phyloP scores from a whole-genome alignment of 2,113 vertebrate species.

The Myotis yumanensis region DNA sequence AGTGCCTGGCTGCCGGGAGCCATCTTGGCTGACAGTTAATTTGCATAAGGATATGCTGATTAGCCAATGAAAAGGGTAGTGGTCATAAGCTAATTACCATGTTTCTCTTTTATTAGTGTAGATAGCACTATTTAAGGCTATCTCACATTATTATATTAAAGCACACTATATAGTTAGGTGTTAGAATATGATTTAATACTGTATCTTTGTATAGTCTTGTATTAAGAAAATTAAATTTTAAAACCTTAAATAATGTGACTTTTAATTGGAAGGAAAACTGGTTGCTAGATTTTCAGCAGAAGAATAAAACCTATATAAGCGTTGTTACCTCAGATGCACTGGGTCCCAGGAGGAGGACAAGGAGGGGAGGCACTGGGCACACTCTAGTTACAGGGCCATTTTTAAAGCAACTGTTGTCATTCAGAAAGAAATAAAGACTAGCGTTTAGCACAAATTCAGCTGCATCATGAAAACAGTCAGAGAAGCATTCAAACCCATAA shows the following conservation, averaged over 20 bases:
- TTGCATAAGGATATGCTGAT: too few species aligned
- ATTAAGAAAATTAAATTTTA: slow-evolving; percentile 46
- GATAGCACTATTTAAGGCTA: not conserved
- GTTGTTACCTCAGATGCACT: not conserved
- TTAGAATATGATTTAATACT: not conserved
- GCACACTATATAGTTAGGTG: not conserved
- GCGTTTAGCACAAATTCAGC: not conserved
- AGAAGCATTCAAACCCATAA: not conserved
- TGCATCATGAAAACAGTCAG: not conserved
- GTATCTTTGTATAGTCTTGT: not conserved
- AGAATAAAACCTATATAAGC: not conserved
- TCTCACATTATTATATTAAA: not conserved
- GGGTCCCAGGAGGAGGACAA: not conserved
- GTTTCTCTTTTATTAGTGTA: too few species aligned
- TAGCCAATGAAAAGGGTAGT: too few species aligned
- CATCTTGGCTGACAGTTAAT: too few species aligned
- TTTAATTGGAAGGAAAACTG: not conserved
- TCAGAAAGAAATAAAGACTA: not conserved
- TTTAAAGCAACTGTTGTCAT: not conserved
- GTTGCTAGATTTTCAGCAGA: not conserved
- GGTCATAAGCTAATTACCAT: too few species aligned
- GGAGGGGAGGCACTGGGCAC: not conserved
- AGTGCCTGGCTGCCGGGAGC: too few species aligned
- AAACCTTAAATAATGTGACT: slow-evolving; percentile 3
- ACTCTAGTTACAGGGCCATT: not conserved